Evolutionary conservation across 2,888 invertebrate genomes (phyloP), one percentile per base, ranked within the genome.

Genomic region (Polymixis flavicincta): DNA sequence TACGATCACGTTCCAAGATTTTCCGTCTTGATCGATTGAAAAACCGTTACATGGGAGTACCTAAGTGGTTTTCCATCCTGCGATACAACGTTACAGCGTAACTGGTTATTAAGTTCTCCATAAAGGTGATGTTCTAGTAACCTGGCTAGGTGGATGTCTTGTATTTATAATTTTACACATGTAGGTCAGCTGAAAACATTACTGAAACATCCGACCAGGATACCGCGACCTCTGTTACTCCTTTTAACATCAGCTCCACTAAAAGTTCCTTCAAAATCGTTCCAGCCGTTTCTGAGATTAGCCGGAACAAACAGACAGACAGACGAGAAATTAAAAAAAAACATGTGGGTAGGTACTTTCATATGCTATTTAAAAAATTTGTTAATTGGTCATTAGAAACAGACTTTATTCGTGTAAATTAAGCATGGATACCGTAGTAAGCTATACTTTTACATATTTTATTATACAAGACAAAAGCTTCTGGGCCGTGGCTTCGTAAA

Each of bases 21-120:
- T 76, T 80, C 59, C 59, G 17, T 45, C 13, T 9, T 32, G 42
- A 55, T 54, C n/a, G 54, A 68, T 50, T 52, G 55, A 71, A 71
- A 76, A 76, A 71, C 60, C n/a, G 45, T 65, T 67, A n/a, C 14
- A 14, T 76, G n/a, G n/a, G n/a, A n/a, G n/a, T n/a, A n/a, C n/a
- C n/a, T n/a, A 68, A 52, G 54, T 71, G 67, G 54, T 60, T 71
- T 80, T 75, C 70, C 61, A 64, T 63, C 57, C 45, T 63, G 48
- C 48, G 52, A 48, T 42, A 19, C 19, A 17, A 25, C 9, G 45
- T 32, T 32, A 19, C 14, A 14, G 22, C 17, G 25, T 63, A 75
- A 70, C 69, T n/a, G 37, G 79, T 75, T 74, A 66, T 32, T 65
- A 14, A 69, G 45, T 65, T 68, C 19, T 32, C 52, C 19, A 9